Percentiles rank a stretch among this genome's conserved stretches.
phyloP scores from a whole-genome alignment of 2,888 invertebrate species.

The Macaria liturata region DNA sequence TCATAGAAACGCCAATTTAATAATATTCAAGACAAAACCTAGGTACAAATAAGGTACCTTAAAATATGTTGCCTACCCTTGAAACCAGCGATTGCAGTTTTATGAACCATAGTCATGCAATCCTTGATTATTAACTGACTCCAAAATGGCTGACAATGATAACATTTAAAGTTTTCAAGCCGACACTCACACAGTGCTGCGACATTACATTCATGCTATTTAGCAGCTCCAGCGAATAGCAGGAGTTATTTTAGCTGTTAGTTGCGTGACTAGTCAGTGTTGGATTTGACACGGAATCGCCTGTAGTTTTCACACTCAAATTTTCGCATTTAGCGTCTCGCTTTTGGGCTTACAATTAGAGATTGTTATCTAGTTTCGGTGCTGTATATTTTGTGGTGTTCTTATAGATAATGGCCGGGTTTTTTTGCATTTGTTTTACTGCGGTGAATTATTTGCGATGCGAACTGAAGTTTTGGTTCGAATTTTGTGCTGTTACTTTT shows the following conservation, averaged over 20 bases:
- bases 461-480: constrained; percentile 10
- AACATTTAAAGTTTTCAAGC: constrained; percentile 47
- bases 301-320: constrained; percentile 76
- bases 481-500: constrained; percentile 1
- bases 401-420: constrained; percentile 26
- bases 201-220: constrained; percentile 6
- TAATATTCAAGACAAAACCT: constrained; percentile 9
- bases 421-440: constrained; percentile 23
- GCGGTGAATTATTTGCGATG: constrained; percentile 11
- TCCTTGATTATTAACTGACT: constrained; percentile 62
- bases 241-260: constrained; percentile 6
- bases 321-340: constrained; percentile 67
- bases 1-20: too few species aligned
- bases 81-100: constrained; percentile 60
- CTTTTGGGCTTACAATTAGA: constrained; percentile 72
- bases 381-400: constrained; percentile 46
- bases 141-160: constrained; percentile 50
- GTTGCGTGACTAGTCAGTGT: constrained; percentile 63
- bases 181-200: constrained; percentile 30
- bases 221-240: constrained; percentile 3
- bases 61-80: constrained; percentile 12
- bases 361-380: constrained; percentile 67
- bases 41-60: constrained; percentile 33
- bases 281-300: constrained; percentile 68
- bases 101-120: constrained; percentile 72